Evolutionary conservation across 37 sponge, comb jelly and placozoan genomes (phyloP).

Genomic region (Haliclona indistincta): DNA sequence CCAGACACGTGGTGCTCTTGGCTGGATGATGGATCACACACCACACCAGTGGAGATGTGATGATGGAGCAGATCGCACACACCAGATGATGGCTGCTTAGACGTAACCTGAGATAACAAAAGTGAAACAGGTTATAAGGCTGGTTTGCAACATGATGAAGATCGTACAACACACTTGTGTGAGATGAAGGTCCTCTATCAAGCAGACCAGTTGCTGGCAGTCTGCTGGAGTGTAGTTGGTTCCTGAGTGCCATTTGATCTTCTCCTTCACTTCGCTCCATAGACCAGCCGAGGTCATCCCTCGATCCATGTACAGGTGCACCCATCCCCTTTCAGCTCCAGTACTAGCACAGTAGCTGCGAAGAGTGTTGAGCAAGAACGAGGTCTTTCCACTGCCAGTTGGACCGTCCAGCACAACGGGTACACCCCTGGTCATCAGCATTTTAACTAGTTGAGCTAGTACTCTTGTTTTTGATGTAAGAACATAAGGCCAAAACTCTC

Average conservation of each 20-base stretch:
- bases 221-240: conserved; percentile 60
- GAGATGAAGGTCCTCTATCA: conserved; percentile 75
- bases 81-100: neutral
- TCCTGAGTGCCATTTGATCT: conserved; percentile 79
- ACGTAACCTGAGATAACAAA: neutral
- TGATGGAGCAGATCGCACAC: conserved; percentile 41
- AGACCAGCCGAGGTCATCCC: conserved; percentile 6
- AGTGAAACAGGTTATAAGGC: neutral
- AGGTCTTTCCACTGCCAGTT: conserved; percentile 69
- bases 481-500: neutral
- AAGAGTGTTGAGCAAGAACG: conserved; percentile 22
- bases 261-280: conserved; percentile 25
- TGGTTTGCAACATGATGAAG: neutral
- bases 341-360: neutral
- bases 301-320: conserved; percentile 35
- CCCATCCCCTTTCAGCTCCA: neutral
- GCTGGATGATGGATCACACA: conserved; percentile 36
- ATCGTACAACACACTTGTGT: conserved; percentile 1
- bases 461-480: neutral
- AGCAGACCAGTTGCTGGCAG: conserved; percentile 42
- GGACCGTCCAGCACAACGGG: conserved; percentile 58
- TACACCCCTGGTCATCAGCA: conserved; percentile 6
- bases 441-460: conserved; percentile 13
- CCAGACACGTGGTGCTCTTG: conserved; percentile 40
- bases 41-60: conserved; percentile 48